Evolutionary conservation across 2,113 vertebrate species (phyloP), one percentile per base, ranked within the genome.

Genomic region (Sebastes fasciatus): DNA sequence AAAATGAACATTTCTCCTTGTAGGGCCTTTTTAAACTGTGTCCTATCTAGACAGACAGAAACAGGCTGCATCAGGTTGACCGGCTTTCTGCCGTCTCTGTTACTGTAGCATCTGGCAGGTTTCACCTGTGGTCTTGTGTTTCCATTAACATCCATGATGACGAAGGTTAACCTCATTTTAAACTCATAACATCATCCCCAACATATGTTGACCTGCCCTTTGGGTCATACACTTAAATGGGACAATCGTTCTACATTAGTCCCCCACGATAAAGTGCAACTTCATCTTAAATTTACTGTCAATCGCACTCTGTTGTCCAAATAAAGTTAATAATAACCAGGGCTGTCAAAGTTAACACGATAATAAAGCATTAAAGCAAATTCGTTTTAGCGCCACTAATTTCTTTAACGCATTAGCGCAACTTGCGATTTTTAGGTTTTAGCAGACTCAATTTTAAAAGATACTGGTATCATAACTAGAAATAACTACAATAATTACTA

Each of bases 91-190:
- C n/a, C 19, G 21, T 89, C 80, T 91, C 79, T 80, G 67, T 91
- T 86, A 80, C 83, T 82, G 79, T 65, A 84, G 85, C 93, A 90
- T 92, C 84, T 93, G 90, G 76, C 80, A 60, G 78, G 55, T 73
- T 80, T 45, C 69, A 66, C 65, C 46, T 43, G 83, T 40, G 42
- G 49, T 74, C 67, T 90, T 80, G 61, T 81, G 75, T 91, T 93
- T 84, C 83, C 64, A 80, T 86, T 64, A 78, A 77, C 72, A 77
- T 74, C 81, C 52, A 61, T 79, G 79, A 84, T 58, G 58, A 49
- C 13, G 46, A 72, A 67, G 80, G 43, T 81, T 87, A 85, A 84
- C 77, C 84, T 86, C 2, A 4, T 90, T 91, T 90, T 58, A 64
- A 76, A 82, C 66, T 75, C 70, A 64, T 43, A 75, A 78, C 73